phyloP scores from a whole-genome alignment of 2,888 invertebrate genomes.

The Eremobia ochroleuca region DNA sequence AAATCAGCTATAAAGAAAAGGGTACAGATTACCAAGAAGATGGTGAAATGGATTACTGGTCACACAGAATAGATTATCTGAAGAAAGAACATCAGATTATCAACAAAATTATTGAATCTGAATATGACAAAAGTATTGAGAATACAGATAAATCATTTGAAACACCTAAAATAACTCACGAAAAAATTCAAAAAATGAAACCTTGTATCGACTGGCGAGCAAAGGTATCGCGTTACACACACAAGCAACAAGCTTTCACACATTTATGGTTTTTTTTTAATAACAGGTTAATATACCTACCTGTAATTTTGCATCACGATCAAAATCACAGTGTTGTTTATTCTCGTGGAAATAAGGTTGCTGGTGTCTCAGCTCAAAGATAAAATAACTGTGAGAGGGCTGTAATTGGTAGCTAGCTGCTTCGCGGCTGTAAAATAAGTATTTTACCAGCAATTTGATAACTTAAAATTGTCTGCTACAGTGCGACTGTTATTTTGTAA shows the following conservation, averaged over 20 bases:
- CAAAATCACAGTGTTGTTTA: background rate
- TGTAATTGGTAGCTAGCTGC: background rate
- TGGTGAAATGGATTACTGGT: slow-evolving; percentile 83
- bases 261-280: background rate
- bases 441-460: background rate
- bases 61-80: slow-evolving; percentile 81
- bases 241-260: background rate
- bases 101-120: slow-evolving; percentile 84
- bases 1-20: slow-evolving; percentile 74
- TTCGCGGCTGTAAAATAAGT: background rate
- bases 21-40: slow-evolving; percentile 68
- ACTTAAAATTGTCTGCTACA: background rate
- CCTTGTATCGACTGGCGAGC: slow-evolving; percentile 84
- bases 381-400: background rate
- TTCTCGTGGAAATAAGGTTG: background rate
- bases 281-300: background rate
- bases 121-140: slow-evolving; percentile 84
- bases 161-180: slow-evolving; percentile 75
- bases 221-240: slow-evolving; percentile 74
- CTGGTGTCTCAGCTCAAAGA: background rate
- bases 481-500: background rate
- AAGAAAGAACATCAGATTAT: slow-evolving; percentile 86
- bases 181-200: slow-evolving; percentile 81
- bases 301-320: background rate
- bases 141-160: slow-evolving; percentile 76